A percentile compares a stretch with the other conserved stretches of the same genome.
These are phyloP conservation scores for Rhaphigaster nebulosa DNA, from an alignment of 2,888 invertebrate genomes.

Conservation along the genomic window DNA sequence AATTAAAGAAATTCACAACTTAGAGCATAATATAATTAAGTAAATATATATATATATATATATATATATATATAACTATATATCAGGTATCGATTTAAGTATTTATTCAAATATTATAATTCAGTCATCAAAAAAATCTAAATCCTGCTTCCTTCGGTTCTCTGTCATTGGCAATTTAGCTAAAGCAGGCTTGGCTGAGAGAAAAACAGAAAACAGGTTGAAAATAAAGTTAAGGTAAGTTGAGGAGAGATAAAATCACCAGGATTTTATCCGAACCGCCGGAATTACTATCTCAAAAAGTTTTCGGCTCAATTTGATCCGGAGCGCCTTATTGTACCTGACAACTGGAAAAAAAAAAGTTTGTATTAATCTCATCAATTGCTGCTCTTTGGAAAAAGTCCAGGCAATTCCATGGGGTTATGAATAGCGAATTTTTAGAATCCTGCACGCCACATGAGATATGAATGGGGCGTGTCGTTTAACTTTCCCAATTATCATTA, in stretches of 20 bases:
- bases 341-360: slow-evolving; percentile 28
- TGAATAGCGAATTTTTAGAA: neutral
- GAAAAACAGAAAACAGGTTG: neutral
- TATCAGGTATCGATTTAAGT: neutral
- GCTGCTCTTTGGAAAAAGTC: slow-evolving; percentile 19
- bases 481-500: slow-evolving; percentile 6
- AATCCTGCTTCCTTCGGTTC: neutral
- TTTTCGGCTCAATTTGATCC: slow-evolving; percentile 35
- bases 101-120: neutral
- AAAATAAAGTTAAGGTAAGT: neutral
- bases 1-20: too few species aligned
- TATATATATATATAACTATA: too few species aligned
- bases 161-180: neutral
- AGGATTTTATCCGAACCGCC: neutral
- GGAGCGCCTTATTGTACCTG: neutral
- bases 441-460: neutral
- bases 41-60: too few species aligned
- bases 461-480: neutral
- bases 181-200: neutral
- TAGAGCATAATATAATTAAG: too few species aligned
- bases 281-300: slow-evolving; percentile 31
- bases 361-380: slow-evolving; percentile 9
- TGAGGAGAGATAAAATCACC: neutral
- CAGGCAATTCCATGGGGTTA: neutral
- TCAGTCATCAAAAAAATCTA: neutral